Base-by-base conservation (phyloP, 2,113 vertebrate genomes). In the Lophius piscatorius region DNA sequence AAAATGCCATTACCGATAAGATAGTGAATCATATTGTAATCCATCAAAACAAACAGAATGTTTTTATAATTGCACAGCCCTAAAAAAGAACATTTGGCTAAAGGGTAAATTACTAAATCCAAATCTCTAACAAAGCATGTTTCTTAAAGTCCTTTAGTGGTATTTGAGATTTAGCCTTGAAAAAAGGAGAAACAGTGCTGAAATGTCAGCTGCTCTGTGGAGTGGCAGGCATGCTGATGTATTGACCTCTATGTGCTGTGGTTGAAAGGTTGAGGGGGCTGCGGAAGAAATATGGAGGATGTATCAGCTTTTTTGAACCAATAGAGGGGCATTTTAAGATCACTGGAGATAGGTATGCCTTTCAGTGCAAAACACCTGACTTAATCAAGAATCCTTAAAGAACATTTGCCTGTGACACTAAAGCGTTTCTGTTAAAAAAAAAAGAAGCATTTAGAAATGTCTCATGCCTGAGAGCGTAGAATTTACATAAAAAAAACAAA, bases 181-280 rank as follows among this genome's bases (percentile, higher is more conserved):
- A 24, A 68, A 49, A 65, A 20, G 35, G 73, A 54, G 36, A 13
- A 33, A 11, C 8, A 1, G n/a, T 60, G 64, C 48, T 81, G 71
- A 87, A 88, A 87, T 89, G 87, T 82, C 81, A 87, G 72, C 57
- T 71, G 44, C 65, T 40, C 77, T 74, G 73, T 65, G 29, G 56
- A 77, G 65, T 23, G 59, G 61, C 40, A 71, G 56, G 21, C 75
- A 70, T 80, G 80, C 81, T 85, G 82, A 87, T 86, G 83, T 51
- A 71, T 50, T 85, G 85, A 81, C 80, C 85, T 87, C 82, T 87
- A 48, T 67, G 74, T 50, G 70, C 46, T 76, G 65, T 63, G 58
- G 78, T 70, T 80, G 71, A 86, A 83, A 79, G 84, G 75, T 70
- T 58, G 41, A 28, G 39, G 33, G 3, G 41, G 51, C 36, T 57